Base-by-base conservation (phyloP, 2,888 invertebrate genomes). In the Xestia xanthographa region DNA sequence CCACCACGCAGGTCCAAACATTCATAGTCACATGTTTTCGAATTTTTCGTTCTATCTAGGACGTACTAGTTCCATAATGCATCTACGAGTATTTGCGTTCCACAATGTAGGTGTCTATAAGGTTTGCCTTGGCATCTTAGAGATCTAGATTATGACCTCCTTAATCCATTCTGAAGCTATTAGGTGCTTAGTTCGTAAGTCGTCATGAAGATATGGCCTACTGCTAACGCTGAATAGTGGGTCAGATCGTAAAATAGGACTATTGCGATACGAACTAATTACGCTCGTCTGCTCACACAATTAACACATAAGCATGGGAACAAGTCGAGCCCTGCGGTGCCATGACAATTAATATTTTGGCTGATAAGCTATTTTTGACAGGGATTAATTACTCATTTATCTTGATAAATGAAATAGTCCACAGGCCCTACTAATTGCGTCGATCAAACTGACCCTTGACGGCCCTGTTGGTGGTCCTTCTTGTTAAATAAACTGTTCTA, bases 261-360 rank as follows among this genome's bases (percentile, higher is more conserved):
- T 63, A 80, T 79, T 67, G 65, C 72, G 45, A 45, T 48, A 66
- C n/a, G 14, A 62, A 53, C 45, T 84, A 80, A 72, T 80, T 82
- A 56, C 38, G 29, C 34, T 63, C 4, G 45, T 63, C n/a, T 34
- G 41, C 34, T 50, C 63, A 29, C 45, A 45, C 26, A 20, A 17
- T 8, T 58, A 29, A 26, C 17, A 62, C 14, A 29, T 17, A 56
- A 22, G 5, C 26, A 41, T 82, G 82, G 41, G 62, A 77, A 53
- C 41, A 20, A 20, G 14, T 43, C 34, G 48, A 65, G 56, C 26
- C 5, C 20, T 6, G 11, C 26, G 34, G 14, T 34, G 63, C 77
- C 83, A 76, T 65, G 76, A 14, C 56, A 65, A 65, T 77, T 56
- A 75, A 73, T 65, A 65, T 48, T 82, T 65, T 56, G 45, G 29